These are phyloP conservation scores for Synergus itoensis DNA, from an alignment of 2,888 invertebrate species.

Conservation along the genomic window DNA sequence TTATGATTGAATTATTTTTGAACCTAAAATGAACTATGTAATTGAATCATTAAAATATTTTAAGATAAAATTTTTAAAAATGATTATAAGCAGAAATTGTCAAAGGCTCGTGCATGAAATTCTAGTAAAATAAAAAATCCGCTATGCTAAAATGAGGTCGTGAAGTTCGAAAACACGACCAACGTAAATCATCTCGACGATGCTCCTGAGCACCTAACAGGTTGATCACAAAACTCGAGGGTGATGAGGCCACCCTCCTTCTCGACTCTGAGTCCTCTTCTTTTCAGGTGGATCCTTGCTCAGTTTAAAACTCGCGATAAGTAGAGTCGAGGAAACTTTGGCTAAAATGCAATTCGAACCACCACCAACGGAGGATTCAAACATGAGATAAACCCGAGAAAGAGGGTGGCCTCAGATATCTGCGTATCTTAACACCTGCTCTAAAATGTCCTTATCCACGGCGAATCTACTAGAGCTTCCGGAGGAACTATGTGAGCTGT, in stretches of 20 bases:
- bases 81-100: too few relatives aligned
- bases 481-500: conserved; percentile 66
- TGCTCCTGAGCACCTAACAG: conserved; percentile 48
- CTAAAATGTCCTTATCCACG: conserved; percentile 61
- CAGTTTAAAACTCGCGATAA: not conserved
- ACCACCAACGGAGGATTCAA: conserved; percentile 32
- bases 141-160: not conserved
- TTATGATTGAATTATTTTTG: too few relatives aligned
- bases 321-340: not conserved
- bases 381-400: conserved; percentile 44
- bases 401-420: conserved; percentile 57
- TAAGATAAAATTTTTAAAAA: too few relatives aligned
- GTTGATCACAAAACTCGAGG: conserved; percentile 59
- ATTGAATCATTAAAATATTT: too few relatives aligned
- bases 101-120: too few relatives aligned
- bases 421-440: conserved; percentile 57
- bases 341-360: conserved; percentile 7
- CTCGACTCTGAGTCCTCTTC: conserved; percentile 44
- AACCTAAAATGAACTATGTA: too few relatives aligned
- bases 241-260: conserved; percentile 49
- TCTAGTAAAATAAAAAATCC: not conserved
- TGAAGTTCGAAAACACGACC: not conserved
- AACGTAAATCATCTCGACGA: not conserved
- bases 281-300: not conserved
- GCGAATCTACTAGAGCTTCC: conserved; percentile 59